A percentile compares a stretch with the other conserved stretches of the same genome.
phyloP scores from a whole-genome alignment of 92 coral and sea anemone species.

The Phenganax marumi region DNA sequence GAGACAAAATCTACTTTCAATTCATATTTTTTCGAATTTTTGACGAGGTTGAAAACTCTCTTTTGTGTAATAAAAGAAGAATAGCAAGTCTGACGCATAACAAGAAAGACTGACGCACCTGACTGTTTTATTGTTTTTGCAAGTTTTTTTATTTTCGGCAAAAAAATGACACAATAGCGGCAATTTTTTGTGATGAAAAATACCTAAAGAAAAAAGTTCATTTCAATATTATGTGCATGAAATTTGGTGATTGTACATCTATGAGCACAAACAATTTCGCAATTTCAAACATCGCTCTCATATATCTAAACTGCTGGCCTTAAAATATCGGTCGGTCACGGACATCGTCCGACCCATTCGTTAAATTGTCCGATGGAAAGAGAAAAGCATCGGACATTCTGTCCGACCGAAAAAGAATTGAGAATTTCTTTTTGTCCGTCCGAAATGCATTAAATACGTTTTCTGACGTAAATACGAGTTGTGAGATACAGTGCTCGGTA shows the following conservation, averaged over 20 bases:
- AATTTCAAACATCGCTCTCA: background rate
- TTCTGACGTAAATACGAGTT: too few species aligned
- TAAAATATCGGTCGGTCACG: too few species aligned
- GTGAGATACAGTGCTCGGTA: too few species aligned
- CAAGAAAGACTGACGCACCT: constrained; percentile 39
- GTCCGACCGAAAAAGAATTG: too few species aligned
- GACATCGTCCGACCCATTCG: too few species aligned
- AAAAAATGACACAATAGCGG: constrained; percentile 69
- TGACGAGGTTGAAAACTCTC: background rate
- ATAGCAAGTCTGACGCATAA: background rate
- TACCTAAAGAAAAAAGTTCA: constrained; percentile 53
- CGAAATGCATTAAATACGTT: too few species aligned
- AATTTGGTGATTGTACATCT: background rate
- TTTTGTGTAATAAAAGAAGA: background rate
- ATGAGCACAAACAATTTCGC: too few species aligned
- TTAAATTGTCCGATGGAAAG: too few species aligned
- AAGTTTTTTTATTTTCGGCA: constrained; percentile 69
- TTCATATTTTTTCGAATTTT: background rate
- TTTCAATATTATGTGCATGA: background rate
- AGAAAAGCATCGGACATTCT: too few species aligned
- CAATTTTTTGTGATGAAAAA: constrained; percentile 74
- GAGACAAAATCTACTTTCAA: background rate
- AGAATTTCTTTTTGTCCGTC: too few species aligned
- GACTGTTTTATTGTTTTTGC: constrained; percentile 55
- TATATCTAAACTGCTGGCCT: background rate